A percentile compares a stretch with the other conserved stretches of the same genome.
Evolutionary conservation across 1,140 invertebrate species (phyloP).

Genomic region (Fragariocoptes setiger): DNA sequence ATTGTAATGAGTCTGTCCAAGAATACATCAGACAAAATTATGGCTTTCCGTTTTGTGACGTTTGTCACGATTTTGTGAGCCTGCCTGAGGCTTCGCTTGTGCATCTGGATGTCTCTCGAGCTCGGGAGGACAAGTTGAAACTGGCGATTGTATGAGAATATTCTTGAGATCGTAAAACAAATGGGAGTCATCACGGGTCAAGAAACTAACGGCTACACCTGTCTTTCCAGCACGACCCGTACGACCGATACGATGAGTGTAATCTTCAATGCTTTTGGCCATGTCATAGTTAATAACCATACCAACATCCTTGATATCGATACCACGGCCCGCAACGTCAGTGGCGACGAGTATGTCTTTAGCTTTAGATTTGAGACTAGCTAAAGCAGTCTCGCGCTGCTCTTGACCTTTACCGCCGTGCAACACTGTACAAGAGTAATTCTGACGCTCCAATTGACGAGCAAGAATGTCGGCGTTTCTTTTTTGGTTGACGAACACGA

Average conservation of each 20-base stretch:
- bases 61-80: slow-evolving; percentile 80
- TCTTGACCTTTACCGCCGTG: slow-evolving; percentile 99
- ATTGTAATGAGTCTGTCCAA: too few relatives aligned
- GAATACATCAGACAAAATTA: too few relatives aligned
- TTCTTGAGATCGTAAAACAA: slow-evolving; percentile 94
- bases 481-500: slow-evolving; percentile 99
- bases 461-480: slow-evolving; percentile 93
- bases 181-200: slow-evolving; percentile 78
- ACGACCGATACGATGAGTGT: slow-evolving; percentile 94
- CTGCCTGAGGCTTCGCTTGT: slow-evolving; percentile 81
- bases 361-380: slow-evolving; percentile 56
- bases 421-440: slow-evolving; percentile 77
- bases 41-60: too few relatives aligned
- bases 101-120: slow-evolving; percentile 92
- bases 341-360: slow-evolving; percentile 99
- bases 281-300: slow-evolving; percentile 82
- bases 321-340: slow-evolving; percentile 70
- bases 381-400: slow-evolving; percentile 87
- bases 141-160: slow-evolving; percentile 51
- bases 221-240: slow-evolving; percentile 92
- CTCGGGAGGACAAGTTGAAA: slow-evolving; percentile 80
- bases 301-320: slow-evolving; percentile 95
- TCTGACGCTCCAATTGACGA: slow-evolving; percentile 80
- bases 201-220: slow-evolving; percentile 76
- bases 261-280: slow-evolving; percentile 96